These are phyloP conservation scores for Paradoxurus hermaphroditus DNA, from an alignment of 2,113 vertebrate genomes.

Conservation along the genomic window DNA sequence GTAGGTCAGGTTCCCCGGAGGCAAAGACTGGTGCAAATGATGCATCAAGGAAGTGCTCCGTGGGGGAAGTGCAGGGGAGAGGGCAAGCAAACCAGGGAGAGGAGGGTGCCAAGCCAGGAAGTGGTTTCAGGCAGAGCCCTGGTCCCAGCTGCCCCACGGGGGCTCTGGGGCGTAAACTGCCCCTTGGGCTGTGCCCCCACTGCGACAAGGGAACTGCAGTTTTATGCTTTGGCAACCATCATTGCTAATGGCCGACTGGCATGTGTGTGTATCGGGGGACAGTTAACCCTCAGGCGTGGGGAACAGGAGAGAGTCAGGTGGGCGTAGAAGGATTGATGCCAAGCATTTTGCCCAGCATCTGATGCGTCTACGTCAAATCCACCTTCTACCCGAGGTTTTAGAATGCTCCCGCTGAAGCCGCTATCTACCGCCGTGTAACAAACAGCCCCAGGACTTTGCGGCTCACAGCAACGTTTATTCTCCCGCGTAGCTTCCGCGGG, in stretches of 20 bases:
- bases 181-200: neutral
- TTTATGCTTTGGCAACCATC: neutral
- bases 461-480: neutral
- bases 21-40: neutral
- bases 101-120: neutral
- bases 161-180: neutral
- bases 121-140: neutral
- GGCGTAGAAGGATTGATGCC: neutral
- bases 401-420: neutral
- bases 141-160: neutral
- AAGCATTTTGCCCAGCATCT: neutral
- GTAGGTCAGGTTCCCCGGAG: neutral
- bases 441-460: neutral
- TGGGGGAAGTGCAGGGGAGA: neutral
- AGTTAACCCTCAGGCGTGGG: neutral
- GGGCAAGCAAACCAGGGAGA: too few relatives aligned
- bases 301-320: neutral
- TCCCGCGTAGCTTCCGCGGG: neutral
- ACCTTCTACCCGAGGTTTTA: neutral
- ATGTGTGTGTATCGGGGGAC: fast-evolving
- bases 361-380: neutral
- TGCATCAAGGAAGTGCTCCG: neutral
- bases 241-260: neutral
- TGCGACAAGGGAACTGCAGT: neutral
- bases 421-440: neutral